Evolutionary conservation across 2,797 vertebrate genomes (phyloP).

Genomic region (Kryptolebias ocellatus): DNA sequence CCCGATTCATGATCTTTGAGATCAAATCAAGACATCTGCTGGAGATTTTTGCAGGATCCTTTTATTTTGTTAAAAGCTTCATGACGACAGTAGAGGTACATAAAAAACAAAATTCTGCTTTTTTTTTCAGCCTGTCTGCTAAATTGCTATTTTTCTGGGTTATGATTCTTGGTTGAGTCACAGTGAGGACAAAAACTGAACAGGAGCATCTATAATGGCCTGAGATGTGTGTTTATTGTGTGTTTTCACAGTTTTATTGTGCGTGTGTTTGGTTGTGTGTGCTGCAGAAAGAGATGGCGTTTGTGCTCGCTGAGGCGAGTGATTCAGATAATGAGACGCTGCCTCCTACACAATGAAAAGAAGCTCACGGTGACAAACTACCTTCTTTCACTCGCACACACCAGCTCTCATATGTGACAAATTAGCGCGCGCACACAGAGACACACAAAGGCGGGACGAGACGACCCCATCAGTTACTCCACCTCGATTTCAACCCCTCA

Average conservation of each 20-base stretch:
- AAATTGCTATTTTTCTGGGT: slow-evolving; percentile 8
- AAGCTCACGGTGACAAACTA: slow-evolving; percentile 31
- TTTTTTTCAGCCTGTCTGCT: neutral
- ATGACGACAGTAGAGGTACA: too few relatives aligned
- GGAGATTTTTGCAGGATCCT: too few relatives aligned
- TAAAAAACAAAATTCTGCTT: too few relatives aligned
- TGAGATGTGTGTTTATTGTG: slow-evolving; percentile 7
- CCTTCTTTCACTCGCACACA: neutral
- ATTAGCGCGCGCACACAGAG: slow-evolving; percentile 6
- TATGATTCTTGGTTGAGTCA: slow-evolving; percentile 10
- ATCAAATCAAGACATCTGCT: too few relatives aligned
- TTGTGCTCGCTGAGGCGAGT: slow-evolving; percentile 47
- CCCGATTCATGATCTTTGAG: too few relatives aligned
- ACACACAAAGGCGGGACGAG: neutral
- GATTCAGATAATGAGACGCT: slow-evolving; percentile 62
- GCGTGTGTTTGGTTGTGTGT: slow-evolving; percentile 1
- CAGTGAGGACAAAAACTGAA: neutral
- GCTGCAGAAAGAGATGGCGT: slow-evolving; percentile 46
- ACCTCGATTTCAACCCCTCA: neutral
- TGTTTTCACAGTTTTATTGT: neutral
- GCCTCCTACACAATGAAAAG: slow-evolving; percentile 27
- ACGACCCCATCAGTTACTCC: slow-evolving; percentile 27
- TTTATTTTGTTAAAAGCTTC: too few relatives aligned
- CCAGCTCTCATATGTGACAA: slow-evolving; percentile 4
- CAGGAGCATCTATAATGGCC: neutral